These are phyloP conservation scores for Drosophila funebris DNA, from an alignment of 1,140 invertebrate species.

Conservation along the genomic window DNA sequence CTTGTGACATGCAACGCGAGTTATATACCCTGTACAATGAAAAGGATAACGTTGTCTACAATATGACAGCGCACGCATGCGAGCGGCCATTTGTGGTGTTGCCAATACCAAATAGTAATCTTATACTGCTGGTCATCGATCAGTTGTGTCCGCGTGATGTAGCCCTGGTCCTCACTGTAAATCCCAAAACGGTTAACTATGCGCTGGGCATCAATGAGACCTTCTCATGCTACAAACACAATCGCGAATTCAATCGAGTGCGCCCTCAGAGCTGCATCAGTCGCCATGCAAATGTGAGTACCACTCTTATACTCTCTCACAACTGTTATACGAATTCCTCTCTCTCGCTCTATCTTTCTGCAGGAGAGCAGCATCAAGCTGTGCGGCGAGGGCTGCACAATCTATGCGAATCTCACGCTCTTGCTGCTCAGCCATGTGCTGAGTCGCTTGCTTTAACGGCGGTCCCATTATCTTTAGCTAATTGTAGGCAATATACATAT, in stretches of 20 bases:
- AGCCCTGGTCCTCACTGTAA: constrained; percentile 84
- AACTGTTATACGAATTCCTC: neutral
- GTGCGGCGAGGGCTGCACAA: constrained; percentile 57
- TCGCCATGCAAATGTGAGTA: constrained; percentile 88
- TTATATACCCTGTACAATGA: constrained; percentile 83
- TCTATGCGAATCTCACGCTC: constrained; percentile 61
- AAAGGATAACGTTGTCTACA: constrained; percentile 79
- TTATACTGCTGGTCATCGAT: constrained; percentile 92
- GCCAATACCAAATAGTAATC: constrained; percentile 91
- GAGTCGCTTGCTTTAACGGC: constrained; percentile 68
- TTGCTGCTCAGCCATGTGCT: constrained; percentile 61
- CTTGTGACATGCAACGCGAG: constrained; percentile 82
- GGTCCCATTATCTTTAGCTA: constrained; percentile 46
- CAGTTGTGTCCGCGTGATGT: constrained; percentile 86
- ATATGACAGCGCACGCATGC: constrained; percentile 83
- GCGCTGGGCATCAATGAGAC: constrained; percentile 84
- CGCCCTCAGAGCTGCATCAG: constrained; percentile 88
- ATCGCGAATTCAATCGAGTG: constrained; percentile 86
- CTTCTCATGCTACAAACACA: constrained; percentile 87
- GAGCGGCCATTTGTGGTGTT: constrained; percentile 92
- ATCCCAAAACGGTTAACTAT: constrained; percentile 87
- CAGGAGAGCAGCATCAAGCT: constrained; percentile 72
- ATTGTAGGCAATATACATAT: constrained; percentile 43
- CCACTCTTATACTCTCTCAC: neutral
- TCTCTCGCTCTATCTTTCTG: neutral